phyloP scores from a whole-genome alignment of 2,113 vertebrate species.

The Brachirus orientalis region DNA sequence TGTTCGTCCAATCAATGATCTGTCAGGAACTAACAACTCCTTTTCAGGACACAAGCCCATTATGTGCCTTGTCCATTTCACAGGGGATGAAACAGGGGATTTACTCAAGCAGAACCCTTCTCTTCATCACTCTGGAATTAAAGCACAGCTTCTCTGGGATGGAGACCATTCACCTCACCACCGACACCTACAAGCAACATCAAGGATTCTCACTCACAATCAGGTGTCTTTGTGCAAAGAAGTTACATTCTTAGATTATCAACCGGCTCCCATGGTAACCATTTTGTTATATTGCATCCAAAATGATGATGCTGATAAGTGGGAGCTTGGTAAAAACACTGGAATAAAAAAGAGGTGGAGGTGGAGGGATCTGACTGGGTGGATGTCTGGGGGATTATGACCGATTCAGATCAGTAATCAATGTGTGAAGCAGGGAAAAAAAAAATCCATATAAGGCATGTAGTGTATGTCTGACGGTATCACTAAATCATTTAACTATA shows the following conservation, averaged over 20 bases:
- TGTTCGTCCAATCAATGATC: slow-evolving; percentile 55
- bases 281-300: slow-evolving; percentile 36
- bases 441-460: too few relatives aligned
- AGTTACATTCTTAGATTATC: neutral
- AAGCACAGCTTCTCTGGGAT: slow-evolving; percentile 43
- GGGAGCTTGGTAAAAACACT: slow-evolving; percentile 35
- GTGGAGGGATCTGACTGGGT: slow-evolving; percentile 14
- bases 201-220: slow-evolving; percentile 29
- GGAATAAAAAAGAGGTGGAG: slow-evolving; percentile 20
- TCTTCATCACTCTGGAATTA: slow-evolving; percentile 60
- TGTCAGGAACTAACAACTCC: slow-evolving; percentile 64
- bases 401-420: neutral
- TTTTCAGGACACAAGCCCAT: slow-evolving; percentile 57
- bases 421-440: too few relatives aligned
- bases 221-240: neutral
- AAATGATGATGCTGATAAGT: slow-evolving; percentile 46
- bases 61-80: slow-evolving; percentile 62
- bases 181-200: slow-evolving; percentile 26
- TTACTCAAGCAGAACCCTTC: slow-evolving; percentile 49
- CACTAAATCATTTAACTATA: too few relatives aligned
- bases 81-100: slow-evolving; percentile 38
- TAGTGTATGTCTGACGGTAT: too few relatives aligned
- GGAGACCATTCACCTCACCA: slow-evolving; percentile 36
- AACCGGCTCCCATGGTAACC: slow-evolving; percentile 17
- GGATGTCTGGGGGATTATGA: neutral